Percentiles rank a stretch among this genome's conserved stretches.
Evolutionary conservation across 1,140 invertebrate species (phyloP).

Genomic region (Parapsyche elsis): DNA sequence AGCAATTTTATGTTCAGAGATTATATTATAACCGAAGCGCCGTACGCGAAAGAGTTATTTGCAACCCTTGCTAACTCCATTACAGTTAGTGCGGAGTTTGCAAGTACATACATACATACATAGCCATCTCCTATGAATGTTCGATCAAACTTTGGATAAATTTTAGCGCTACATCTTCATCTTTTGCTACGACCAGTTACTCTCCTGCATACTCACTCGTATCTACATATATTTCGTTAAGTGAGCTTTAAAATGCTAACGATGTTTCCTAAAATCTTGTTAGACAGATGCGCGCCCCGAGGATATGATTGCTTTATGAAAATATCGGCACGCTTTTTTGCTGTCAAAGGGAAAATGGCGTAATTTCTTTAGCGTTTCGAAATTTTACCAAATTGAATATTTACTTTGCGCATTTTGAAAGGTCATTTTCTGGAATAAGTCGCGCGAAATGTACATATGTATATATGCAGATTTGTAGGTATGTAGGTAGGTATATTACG

Average conservation of each 20-base stretch:
- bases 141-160: too few species aligned
- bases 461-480: neutral
- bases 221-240: neutral
- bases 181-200: neutral
- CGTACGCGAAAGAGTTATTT: too few species aligned
- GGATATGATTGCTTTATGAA: neutral
- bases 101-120: neutral
- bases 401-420: too few species aligned
- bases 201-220: neutral
- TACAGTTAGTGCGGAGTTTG: neutral
- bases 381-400: neutral
- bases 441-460: neutral
- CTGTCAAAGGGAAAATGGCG: neutral
- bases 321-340: neutral
- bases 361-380: neutral
- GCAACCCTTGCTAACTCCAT: neutral
- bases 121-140: too few species aligned
- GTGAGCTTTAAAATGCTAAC: conserved; percentile 1
- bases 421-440: neutral
- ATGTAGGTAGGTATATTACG: neutral
- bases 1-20: too few species aligned
- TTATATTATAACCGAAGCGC: too few species aligned
- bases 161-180: too few species aligned
- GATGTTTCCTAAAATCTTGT: conserved; percentile 1
- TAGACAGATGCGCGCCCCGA: neutral